phyloP scores from a whole-genome alignment of 1,140 invertebrate species.

The Temnothorax longispinosus region DNA sequence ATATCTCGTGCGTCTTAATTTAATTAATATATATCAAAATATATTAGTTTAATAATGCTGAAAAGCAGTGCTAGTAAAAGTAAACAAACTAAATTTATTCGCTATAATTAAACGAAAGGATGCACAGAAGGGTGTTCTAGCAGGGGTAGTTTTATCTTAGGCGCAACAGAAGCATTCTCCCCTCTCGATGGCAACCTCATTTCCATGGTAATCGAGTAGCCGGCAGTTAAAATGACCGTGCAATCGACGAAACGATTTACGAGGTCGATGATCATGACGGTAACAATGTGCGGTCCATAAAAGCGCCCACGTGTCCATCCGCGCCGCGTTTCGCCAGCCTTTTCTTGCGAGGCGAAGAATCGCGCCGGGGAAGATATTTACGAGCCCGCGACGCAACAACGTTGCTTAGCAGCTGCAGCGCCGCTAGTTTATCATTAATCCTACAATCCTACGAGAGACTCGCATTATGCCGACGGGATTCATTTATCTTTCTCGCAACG shows the following conservation, averaged over 20 bases:
- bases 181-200: slow-evolving; percentile 28
- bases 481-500: slow-evolving; percentile 27
- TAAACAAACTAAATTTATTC: not conserved
- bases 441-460: slow-evolving; percentile 29
- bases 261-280: slow-evolving; percentile 50
- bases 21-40: not conserved
- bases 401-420: slow-evolving; percentile 28
- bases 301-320: slow-evolving; percentile 43
- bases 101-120: not conserved
- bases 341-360: slow-evolving; percentile 9
- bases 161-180: slow-evolving; percentile 4
- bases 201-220: slow-evolving; percentile 35
- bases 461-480: slow-evolving; percentile 28
- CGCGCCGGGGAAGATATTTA: slow-evolving; percentile 24
- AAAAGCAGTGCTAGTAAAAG: not conserved
- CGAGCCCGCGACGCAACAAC: not conserved
- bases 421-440: slow-evolving; percentile 36
- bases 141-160: not conserved
- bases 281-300: slow-evolving; percentile 47
- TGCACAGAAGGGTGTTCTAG: not conserved
- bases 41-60: not conserved
- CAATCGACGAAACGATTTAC: slow-evolving; percentile 54
- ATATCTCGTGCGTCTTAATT: not conserved
- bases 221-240: slow-evolving; percentile 32
- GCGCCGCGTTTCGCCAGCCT: slow-evolving; percentile 2